Evolutionary conservation across 2,113 vertebrate genomes (phyloP), one percentile per base, ranked within the genome.

Genomic region (Paradisaea rubra): DNA sequence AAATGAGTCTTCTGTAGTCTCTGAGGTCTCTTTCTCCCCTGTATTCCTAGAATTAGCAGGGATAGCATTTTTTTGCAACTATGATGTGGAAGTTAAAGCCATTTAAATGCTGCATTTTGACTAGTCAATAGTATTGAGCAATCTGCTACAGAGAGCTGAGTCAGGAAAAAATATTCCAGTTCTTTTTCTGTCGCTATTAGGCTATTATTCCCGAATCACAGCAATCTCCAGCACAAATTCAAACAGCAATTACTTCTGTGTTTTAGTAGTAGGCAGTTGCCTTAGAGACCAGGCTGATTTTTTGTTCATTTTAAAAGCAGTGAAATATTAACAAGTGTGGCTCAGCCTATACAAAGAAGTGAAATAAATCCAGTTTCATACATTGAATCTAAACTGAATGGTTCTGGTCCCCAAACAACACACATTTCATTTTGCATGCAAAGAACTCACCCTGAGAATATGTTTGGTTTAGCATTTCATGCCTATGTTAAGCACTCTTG

Each of bases 121-220:
- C 64, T 66, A 68, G 56, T 93, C 91, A 53, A 90, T 86, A 95
- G 20, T 88, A 89, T 86, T 83, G 93, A 95, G 30, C 85, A 89
- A 83, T 83, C 39, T 77, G 52, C 54, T 80, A 63, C 17, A 71
- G 47, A 83, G 16, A n/a, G 63, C 60, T 89, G 71, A 92, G 45
- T 91, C 44, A 78, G 85, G 79, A 86, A 83, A 91, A 89, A 66
- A 56, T 53, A 91, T 24, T 86, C 49, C 52, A 42, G 79, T 54
- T 44, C 39, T 80, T 63, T 83, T 94, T 80, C 31, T n/a, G 44
- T 68, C 0, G 0, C 86, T 44, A 30, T 88, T 91, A 88, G 39
- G 31, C 37, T 68, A 42, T 87, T 93, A 78, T 88, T 94, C 31
- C 22, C 4, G 2, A 89, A 77, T 81, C 74, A 78, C 5, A 93